Evolutionary conservation across 2,888 invertebrate species (phyloP), one percentile per base, ranked within the genome.

Genomic region (Blastobasis lacticolella): DNA sequence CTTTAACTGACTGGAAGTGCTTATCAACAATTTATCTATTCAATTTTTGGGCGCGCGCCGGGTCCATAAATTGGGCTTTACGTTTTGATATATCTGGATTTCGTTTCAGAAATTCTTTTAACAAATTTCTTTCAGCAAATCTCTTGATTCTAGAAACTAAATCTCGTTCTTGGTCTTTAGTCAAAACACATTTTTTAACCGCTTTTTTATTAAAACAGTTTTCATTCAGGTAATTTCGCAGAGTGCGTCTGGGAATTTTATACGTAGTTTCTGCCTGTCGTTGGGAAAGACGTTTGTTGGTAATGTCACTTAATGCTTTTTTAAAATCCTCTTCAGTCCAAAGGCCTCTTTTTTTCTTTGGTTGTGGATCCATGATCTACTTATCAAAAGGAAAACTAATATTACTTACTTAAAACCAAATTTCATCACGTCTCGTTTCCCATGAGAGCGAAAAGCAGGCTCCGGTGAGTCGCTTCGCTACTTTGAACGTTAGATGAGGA

Each of bases 61-160:
- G 50, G 46, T 60, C 57, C 49, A 58, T 49, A 9, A 57, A 44
- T 37, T 60, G 58, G 8, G 56, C 49, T 48, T 53, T 57, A 6
- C 57, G 49, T 40, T 37, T 8, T 4, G 50, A 42, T 10, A 59
- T 51, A 45, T 50, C 49, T 23, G 50, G 48, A 42, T 58, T 51
- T 40, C 58, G 47, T 49, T 47, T 54, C 9, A 60, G 9, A 49
- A 60, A 62, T 55, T 6, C 6, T 36, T 46, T 10, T 54, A 41
- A 54, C 58, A 60, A 52, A 55, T 10, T 52, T 6, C 45, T 48
- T 23, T 51, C 36, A n/a, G 49, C 10, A 37, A 54, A 48, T 48
- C 38, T 42, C 41, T 41, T 49, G 9, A 51, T 53, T n/a, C 49
- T 9, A 37, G n/a, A 37, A 1, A 49, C 47, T 6, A 55, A 49